Conservation (phyloP, 2,888 invertebrate genomes). For the Cryptus armator region DNA sequence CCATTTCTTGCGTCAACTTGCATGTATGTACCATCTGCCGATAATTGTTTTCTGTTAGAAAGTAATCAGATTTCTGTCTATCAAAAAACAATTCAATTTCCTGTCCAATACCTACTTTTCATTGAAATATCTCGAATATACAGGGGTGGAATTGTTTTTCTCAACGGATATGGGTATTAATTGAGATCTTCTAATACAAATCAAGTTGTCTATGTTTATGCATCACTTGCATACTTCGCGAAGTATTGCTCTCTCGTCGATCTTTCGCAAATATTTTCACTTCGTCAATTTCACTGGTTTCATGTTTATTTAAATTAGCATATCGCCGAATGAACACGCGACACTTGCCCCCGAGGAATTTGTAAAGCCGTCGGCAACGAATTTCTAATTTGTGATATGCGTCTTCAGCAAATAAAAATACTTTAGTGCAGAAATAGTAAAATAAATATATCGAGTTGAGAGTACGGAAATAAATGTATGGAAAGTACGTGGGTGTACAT, state of each 20-base stretch:
- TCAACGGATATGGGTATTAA: neutral
- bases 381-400: slow-evolving; percentile 6
- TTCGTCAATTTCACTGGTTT: neutral
- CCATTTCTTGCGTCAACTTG: too few relatives aligned
- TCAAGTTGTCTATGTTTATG: neutral
- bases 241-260: neutral
- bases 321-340: slow-evolving; percentile 12
- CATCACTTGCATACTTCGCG: neutral
- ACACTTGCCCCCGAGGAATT: neutral
- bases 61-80: too few relatives aligned
- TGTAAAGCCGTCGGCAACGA: neutral
- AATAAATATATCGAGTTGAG: slow-evolving; percentile 32
- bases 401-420: neutral
- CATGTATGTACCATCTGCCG: too few relatives aligned
- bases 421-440: slow-evolving; percentile 1
- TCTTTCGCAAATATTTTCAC: neutral
- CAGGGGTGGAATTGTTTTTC: neutral
- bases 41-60: too few relatives aligned
- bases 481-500: slow-evolving; percentile 11
- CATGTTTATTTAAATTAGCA: slow-evolving; percentile 15
- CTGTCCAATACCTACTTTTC: neutral
- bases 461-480: neutral
- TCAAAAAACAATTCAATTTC: too few relatives aligned
- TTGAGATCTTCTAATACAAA: neutral
- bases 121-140: neutral